Evolutionary conservation across 1,140 invertebrate genomes (phyloP).

Genomic region (Drosophila guanche): DNA sequence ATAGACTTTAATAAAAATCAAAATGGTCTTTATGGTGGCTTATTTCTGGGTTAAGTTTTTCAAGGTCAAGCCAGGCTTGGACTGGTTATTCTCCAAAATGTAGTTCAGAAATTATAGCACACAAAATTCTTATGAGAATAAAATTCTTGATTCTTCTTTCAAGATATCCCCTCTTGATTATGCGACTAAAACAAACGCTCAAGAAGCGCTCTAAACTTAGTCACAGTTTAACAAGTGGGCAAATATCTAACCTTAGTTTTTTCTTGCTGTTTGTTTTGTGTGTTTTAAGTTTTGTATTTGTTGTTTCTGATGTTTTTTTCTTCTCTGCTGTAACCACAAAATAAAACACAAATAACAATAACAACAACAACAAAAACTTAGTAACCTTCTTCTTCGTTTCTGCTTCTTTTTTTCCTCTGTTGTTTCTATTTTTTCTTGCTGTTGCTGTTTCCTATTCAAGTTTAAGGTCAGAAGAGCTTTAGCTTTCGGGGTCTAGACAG

Average conservation of each 20-base stretch:
- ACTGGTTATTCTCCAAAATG: background rate
- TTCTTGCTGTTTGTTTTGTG: conserved; percentile 6
- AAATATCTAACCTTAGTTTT: conserved; percentile 60
- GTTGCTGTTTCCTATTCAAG: conserved; percentile 63
- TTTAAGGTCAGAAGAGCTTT: conserved; percentile 58
- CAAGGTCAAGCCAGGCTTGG: background rate
- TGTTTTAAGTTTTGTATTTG: conserved; percentile 25
- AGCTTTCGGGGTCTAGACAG: conserved; percentile 46
- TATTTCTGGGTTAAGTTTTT: background rate
- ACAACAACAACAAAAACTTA: conserved; percentile 9
- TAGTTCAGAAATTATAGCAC: no score
- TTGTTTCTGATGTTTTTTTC: background rate
- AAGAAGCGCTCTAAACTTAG: conserved; percentile 17
- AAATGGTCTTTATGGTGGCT: background rate
- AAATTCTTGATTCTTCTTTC: background rate
- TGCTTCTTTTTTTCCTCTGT: conserved; percentile 20
- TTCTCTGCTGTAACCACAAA: conserved; percentile 52
- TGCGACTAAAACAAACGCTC: background rate
- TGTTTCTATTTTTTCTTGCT: conserved; percentile 27
- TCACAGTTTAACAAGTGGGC: conserved; percentile 43
- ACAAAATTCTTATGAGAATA: background rate
- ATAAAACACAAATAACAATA: conserved; percentile 37
- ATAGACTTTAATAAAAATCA: conserved; percentile 10
- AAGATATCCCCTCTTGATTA: background rate
- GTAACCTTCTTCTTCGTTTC: conserved; percentile 41